A percentile compares a stretch with the other conserved stretches of the same genome.
Evolutionary conservation across 2,113 vertebrate species (phyloP).

Genomic region (Sclerurus mexicanus): DNA sequence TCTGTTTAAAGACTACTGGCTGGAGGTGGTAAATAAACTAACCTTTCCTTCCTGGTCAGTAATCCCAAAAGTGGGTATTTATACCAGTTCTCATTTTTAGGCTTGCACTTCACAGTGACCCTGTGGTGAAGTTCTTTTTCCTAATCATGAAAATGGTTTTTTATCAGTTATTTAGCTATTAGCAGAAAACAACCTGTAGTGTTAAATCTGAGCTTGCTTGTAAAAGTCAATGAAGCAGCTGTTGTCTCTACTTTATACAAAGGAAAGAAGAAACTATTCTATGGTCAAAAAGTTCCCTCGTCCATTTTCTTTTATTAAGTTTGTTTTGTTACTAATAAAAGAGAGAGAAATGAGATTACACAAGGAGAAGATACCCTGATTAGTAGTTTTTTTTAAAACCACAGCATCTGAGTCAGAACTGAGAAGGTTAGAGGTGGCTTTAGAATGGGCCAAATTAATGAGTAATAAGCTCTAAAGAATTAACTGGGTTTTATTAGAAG

Average conservation of each 20-base stretch:
- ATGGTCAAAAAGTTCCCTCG: neutral
- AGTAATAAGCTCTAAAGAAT: neutral
- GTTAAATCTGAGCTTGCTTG: neutral
- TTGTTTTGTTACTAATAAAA: neutral
- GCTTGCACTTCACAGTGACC: neutral
- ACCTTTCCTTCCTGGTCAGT: neutral
- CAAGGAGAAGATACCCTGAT: neutral
- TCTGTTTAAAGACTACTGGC: neutral
- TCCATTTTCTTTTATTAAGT: neutral
- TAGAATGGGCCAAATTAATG: neutral
- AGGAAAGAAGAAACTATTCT: neutral
- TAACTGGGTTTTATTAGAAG: neutral
- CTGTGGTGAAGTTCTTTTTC: neutral
- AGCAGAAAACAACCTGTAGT: neutral
- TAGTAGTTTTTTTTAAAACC: neutral
- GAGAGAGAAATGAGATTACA: neutral
- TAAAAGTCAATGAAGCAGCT: neutral
- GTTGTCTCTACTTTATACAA: neutral
- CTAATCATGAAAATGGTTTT: neutral
- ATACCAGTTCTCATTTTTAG: neutral
- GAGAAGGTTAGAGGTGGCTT: neutral
- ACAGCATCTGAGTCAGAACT: neutral
- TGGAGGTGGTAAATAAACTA: neutral
- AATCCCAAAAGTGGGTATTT: neutral
- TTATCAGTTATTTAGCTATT: neutral